Base-by-base conservation (phyloP, 30 jellyfish, hydroid and myxozoan species). In the Rhopilema esculentum region DNA sequence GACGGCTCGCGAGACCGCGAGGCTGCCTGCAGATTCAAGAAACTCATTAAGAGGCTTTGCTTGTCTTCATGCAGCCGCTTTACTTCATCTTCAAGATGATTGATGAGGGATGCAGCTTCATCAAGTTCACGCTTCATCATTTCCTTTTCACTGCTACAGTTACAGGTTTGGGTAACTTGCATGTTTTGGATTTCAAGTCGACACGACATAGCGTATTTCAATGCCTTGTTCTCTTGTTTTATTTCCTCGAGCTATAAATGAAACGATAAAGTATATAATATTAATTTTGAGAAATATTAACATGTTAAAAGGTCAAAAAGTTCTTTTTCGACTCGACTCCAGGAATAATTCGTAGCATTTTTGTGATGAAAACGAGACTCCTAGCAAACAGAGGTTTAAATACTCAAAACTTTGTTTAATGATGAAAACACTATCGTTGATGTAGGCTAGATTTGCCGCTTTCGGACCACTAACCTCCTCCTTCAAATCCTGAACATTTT, bases 21-120 rank as follows among this genome's bases (percentile, higher is more conserved):
- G 18, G 99, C 97, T 0, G 99, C 99, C 77, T 95, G 99, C 79
- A 95, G 70, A 75, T 95, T 95, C 86, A 95, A 86, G 84, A 95
- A 91, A 70, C 99, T 95, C 97, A 95, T 87, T 12, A 95, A 92
- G 57, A 95, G 94, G 69, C 97, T 97, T 68, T 95, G 98, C 72
- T 95, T 95, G 91, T 95, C 99, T 66, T 95, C 97, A 65, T 95
- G 99, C 57, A 95, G 74, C 9, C 99, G 90, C 52, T 82, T 87
- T 4, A 95, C 99, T 71, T 95, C 99, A 70, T 85, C 96, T 49
- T 95, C 99, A 4, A 91, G 93, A n/a, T 66, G 83, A 32, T 90
- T 97, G 74, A 82, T 64, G 40, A 89, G 88, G 1, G 78, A 26
- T 26, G 72, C 52, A 30, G 93, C 87, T 27, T 95, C 99, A 1